These are phyloP conservation scores for Urocitellus parryii DNA, from an alignment of 2,113 vertebrate species.

Conservation along the genomic window DNA sequence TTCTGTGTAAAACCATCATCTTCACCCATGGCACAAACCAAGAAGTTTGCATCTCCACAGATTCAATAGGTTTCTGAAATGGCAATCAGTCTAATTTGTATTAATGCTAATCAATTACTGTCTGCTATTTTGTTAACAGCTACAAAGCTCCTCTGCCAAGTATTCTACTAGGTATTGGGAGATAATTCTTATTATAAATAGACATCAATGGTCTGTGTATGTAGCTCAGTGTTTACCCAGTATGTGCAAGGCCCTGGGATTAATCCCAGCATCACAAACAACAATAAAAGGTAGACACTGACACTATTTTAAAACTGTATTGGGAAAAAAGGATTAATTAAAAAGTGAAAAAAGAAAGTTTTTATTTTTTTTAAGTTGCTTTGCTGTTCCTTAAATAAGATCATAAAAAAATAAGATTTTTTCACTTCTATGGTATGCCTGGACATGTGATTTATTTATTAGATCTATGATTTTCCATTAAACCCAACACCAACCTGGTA, in stretches of 20 bases:
- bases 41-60: not conserved
- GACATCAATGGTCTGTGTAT: not conserved
- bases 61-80: not conserved
- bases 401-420: not conserved
- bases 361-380: not conserved
- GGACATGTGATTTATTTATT: not conserved
- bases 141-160: not conserved
- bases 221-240: not conserved
- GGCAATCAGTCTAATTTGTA: not conserved
- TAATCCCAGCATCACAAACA: not conserved
- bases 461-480: not conserved
- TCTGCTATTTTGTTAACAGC: not conserved
- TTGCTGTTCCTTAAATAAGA: not conserved
- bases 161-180: not conserved
- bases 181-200: not conserved
- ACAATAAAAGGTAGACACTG: not conserved
- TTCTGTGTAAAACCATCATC: not conserved
- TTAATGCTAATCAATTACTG: not conserved
- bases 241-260: not conserved
- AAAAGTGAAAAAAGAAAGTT: not conserved
- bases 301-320: not conserved
- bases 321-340: not conserved
- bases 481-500: not conserved
- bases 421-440: not conserved
- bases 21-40: not conserved